phyloP scores from a whole-genome alignment of 2,113 vertebrate genomes.

The Corythoichthys haematopterus region DNA sequence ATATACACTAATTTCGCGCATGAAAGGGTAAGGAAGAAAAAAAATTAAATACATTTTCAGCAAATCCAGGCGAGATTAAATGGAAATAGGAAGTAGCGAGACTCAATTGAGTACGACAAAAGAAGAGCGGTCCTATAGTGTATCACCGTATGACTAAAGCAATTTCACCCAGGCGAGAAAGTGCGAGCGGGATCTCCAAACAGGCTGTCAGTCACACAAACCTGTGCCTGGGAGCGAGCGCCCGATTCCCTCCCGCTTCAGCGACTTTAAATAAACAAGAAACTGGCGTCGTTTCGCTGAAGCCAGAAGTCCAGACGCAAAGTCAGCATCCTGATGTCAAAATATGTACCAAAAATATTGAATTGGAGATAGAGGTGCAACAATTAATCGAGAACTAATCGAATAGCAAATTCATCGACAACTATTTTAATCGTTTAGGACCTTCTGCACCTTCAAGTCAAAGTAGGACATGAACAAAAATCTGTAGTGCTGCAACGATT shows the following conservation, averaged over 20 bases:
- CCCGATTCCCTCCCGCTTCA: constrained; percentile 41
- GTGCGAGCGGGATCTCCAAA: constrained; percentile 41
- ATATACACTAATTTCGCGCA: no score
- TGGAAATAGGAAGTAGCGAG: constrained; percentile 23
- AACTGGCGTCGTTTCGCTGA: neutral
- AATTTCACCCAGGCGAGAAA: constrained; percentile 43
- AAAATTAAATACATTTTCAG: constrained; percentile 24
- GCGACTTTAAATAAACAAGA: constrained; percentile 40
- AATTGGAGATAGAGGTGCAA: no score
- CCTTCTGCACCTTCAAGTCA: no score
- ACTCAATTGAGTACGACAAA: constrained; percentile 25
- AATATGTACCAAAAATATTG: no score
- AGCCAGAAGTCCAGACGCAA: no score
- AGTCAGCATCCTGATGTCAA: no score
- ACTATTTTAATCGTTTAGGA: no score
- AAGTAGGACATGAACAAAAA: no score
- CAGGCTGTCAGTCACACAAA: constrained; percentile 50
- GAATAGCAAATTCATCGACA: no score
- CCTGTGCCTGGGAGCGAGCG: constrained; percentile 34
- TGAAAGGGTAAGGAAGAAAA: no score
- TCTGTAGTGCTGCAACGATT: no score
- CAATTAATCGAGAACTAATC: no score
- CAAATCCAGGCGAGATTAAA: constrained; percentile 37
- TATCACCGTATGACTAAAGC: constrained; percentile 31
- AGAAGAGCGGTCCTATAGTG: constrained; percentile 14